Conservation (phyloP, 2,797 vertebrate genomes). For the Pseudochirops corinnae region DNA sequence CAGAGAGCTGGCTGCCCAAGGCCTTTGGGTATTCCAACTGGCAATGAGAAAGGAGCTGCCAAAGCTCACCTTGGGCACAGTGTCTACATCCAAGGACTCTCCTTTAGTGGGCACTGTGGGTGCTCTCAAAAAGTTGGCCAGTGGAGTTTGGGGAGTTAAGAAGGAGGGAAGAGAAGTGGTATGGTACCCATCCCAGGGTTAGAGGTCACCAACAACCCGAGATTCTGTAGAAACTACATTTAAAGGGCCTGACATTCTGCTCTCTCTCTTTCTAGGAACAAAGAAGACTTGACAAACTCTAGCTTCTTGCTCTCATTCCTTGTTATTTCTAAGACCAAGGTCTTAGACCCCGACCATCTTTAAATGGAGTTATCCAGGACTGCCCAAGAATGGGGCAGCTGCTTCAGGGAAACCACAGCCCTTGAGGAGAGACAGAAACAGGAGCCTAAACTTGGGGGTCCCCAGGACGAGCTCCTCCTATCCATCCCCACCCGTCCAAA, state of each 20-base stretch:
- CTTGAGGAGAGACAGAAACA: not conserved
- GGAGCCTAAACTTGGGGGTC: not conserved
- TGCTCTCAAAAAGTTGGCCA: not conserved
- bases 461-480: not conserved
- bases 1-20: not conserved
- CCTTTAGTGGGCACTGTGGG: too few relatives aligned
- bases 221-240: not conserved
- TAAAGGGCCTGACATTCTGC: not conserved
- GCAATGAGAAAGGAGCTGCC: not conserved
- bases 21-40: not conserved
- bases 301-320: not conserved
- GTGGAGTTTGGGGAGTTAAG: not conserved
- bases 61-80: not conserved
- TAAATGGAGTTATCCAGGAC: not conserved
- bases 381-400: not conserved
- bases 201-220: not conserved
- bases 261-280: not conserved
- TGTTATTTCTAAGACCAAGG: not conserved
- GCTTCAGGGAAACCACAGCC: not conserved
- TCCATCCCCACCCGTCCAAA: rapidly evolving
- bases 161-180: not conserved
- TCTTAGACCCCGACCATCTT: not conserved
- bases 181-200: not conserved
- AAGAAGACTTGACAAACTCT: not conserved
- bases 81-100: rapidly evolving